phyloP scores from a whole-genome alignment of 2,113 vertebrate species.

The Nothobranchius furzeri region DNA sequence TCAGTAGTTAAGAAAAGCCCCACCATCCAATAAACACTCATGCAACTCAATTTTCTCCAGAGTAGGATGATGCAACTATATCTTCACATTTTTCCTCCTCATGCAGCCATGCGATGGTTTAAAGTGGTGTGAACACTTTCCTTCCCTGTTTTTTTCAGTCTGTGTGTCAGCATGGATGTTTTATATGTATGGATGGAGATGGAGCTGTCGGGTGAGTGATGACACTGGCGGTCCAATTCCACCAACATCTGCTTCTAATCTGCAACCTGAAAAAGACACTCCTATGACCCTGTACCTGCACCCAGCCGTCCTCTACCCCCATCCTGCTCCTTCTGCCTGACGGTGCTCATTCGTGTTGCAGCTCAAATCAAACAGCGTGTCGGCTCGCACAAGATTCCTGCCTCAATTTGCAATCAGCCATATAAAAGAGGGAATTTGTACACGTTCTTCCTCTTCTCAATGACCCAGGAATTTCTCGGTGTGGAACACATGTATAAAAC shows the following conservation, averaged over 20 bases:
- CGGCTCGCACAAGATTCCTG: slow-evolving; percentile 61
- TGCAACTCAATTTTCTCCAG: slow-evolving; percentile 17
- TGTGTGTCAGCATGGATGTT: slow-evolving; percentile 21
- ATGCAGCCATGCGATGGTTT: slow-evolving; percentile 12
- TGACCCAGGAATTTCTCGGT: slow-evolving; percentile 23
- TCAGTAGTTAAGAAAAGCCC: too few species aligned
- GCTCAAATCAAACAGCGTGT: slow-evolving; percentile 71
- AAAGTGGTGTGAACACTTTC: slow-evolving; percentile 26
- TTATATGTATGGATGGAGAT: slow-evolving; percentile 40
- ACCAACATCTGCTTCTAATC: slow-evolving; percentile 82
- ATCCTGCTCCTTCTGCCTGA: slow-evolving; percentile 39
- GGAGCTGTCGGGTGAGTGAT: slow-evolving; percentile 75
- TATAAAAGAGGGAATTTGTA: slow-evolving; percentile 35
- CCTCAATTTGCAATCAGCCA: slow-evolving; percentile 66
- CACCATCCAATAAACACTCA: slow-evolving; percentile 2
- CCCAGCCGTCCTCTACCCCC: slow-evolving; percentile 59
- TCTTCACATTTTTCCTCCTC: slow-evolving; percentile 15
- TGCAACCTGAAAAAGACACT: slow-evolving; percentile 79
- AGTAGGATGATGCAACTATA: slow-evolving; percentile 5
- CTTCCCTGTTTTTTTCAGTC: slow-evolving; percentile 4
- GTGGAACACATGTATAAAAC: neutral
- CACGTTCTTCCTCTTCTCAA: slow-evolving; percentile 30
- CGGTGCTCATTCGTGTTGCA: slow-evolving; percentile 55
- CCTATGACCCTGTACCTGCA: slow-evolving; percentile 67
- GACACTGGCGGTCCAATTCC: slow-evolving; percentile 75